Percentiles rank a stretch among this genome's conserved stretches.
These are phyloP conservation scores for Caranx melampygus DNA, from an alignment of 2,113 vertebrate species.

Conservation along the genomic window DNA sequence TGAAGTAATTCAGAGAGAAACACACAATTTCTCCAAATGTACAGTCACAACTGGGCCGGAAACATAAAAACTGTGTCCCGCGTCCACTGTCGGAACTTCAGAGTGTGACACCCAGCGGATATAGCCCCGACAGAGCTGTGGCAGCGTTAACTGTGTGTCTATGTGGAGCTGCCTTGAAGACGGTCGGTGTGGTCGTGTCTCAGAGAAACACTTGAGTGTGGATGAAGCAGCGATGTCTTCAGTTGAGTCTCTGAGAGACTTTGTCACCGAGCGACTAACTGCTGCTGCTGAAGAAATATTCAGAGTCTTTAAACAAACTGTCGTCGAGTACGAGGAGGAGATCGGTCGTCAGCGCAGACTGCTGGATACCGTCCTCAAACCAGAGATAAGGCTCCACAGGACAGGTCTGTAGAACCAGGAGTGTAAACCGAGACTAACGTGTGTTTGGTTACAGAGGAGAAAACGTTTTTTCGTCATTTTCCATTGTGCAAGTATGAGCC, in stretches of 20 bases:
- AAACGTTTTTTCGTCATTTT: too few species aligned
- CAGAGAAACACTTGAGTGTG: not conserved
- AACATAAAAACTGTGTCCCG: too few species aligned
- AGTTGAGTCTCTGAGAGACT: not conserved
- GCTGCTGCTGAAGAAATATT: slow-evolving; percentile 54
- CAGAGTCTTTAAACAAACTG: slow-evolving; percentile 29
- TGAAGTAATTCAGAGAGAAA: too few species aligned
- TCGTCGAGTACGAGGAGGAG: slow-evolving; percentile 34
- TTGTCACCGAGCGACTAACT: slow-evolving; percentile 40
- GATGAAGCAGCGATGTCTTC: slow-evolving; percentile 25
- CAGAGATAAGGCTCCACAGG: not conserved
- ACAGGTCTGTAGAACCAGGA: slow-evolving; percentile 7
- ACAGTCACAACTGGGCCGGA: not conserved
- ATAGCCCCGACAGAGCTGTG: not conserved
- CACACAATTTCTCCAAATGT: not conserved
- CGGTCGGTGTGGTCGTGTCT: not conserved
- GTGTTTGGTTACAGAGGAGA: too few species aligned
- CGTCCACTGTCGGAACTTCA: not conserved
- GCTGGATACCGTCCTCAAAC: slow-evolving; percentile 45
- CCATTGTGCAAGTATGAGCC: too few species aligned
- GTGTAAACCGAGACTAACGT: too few species aligned
- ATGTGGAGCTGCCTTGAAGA: not conserved
- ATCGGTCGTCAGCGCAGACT: slow-evolving; percentile 42
- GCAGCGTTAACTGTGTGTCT: not conserved
- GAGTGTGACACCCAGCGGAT: not conserved